Evolutionary conservation across 2,113 vertebrate species (phyloP).

Genomic region (Perca schrenkii): DNA sequence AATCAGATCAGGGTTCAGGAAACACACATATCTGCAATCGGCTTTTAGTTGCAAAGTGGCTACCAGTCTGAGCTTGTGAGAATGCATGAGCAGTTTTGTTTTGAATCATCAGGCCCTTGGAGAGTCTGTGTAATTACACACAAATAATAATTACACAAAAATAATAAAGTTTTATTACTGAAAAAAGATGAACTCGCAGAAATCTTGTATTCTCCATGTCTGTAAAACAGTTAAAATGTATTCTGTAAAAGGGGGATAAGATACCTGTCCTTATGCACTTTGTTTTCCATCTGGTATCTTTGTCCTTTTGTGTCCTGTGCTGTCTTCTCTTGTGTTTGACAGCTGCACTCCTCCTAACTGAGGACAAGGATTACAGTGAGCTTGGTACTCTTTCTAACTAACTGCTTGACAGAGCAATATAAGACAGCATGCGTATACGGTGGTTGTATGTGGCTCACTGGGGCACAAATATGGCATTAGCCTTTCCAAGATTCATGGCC

Average conservation of each 20-base stretch:
- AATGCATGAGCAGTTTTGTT: conserved; percentile 12
- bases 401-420: background rate
- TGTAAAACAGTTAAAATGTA: background rate
- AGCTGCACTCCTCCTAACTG: conserved; percentile 7
- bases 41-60: conserved; percentile 15
- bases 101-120: conserved; percentile 3
- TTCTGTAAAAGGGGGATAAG: background rate
- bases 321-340: background rate
- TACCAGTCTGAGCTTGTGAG: background rate
- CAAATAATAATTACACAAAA: background rate
- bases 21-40: conserved; percentile 10
- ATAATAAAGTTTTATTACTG: background rate
- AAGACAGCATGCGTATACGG: background rate
- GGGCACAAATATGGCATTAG: conserved; percentile 1
- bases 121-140: background rate
- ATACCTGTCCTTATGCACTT: background rate
- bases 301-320: background rate
- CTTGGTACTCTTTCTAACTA: background rate
- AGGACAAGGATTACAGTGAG: background rate
- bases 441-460: conserved; percentile 7
- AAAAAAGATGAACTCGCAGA: background rate
- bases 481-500: conserved; percentile 1
- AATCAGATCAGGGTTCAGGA: conserved; percentile 31
- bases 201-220: background rate
- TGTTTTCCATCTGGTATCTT: background rate